Percentiles rank a stretch among this genome's conserved stretches.
phyloP scores from a whole-genome alignment of 2,888 invertebrate species.

The Pelosia muscerda region DNA sequence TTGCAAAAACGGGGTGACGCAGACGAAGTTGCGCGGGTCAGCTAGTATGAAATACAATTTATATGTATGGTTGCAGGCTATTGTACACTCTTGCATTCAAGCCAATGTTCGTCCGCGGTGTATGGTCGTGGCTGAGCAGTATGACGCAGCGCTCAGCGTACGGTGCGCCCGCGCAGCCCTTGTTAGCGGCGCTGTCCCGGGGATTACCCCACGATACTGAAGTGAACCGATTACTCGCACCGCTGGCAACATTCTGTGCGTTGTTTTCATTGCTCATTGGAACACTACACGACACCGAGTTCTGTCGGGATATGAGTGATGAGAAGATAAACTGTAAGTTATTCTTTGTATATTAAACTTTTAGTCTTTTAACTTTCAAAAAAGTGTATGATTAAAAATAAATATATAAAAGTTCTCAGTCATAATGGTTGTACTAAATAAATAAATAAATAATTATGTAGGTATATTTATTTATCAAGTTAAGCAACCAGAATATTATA shows the following conservation, averaged over 20 bases:
- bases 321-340: conserved; percentile 70
- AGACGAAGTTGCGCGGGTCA: no score
- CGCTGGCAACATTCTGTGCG: conserved; percentile 94
- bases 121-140: conserved; percentile 89
- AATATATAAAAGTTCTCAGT: no score
- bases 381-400: no score
- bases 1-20: no score
- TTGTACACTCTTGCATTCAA: conserved; percentile 93
- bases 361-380: no score
- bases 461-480: no score
- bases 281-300: conserved; percentile 95
- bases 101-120: conserved; percentile 90
- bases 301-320: conserved; percentile 85
- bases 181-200: conserved; percentile 89
- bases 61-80: conserved; percentile 79
- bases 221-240: conserved; percentile 90
- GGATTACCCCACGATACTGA: conserved; percentile 88
- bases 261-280: conserved; percentile 93
- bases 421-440: no score
- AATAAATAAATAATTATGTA: no score
- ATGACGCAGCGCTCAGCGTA: conserved; percentile 74
- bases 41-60: not conserved
- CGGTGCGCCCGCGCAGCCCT: conserved; percentile 84
- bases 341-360: not conserved
- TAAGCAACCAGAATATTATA: no score